Evolutionary conservation across 2,888 invertebrate species (phyloP), one percentile per base, ranked within the genome.

Genomic region (Trichogramma dendrolimi): DNA sequence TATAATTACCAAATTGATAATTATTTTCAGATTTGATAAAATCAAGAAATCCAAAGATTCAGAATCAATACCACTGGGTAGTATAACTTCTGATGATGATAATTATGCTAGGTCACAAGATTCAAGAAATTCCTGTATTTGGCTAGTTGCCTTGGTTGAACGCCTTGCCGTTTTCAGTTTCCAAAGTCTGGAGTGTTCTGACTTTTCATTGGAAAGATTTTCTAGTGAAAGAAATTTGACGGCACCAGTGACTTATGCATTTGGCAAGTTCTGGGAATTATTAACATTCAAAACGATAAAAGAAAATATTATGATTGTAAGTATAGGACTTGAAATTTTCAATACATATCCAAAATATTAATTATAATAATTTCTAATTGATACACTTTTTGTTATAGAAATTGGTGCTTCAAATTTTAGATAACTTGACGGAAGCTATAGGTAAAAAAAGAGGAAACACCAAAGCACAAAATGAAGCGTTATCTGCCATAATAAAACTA

Each of bases 401-500:
- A 84, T 90, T 92, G 80, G 91, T 96, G 70, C 91, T 95, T 66
- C 87, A 89, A 73, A 87, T 95, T 74, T 82, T 97, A 75, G 94
- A 96, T 77, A 91, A 92, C 80, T 83, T 97, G 74, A 93, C 95
- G 38, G 96, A 97, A 79, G 96, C 96, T 67, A 96, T 97, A 78
- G 80, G 97, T 63, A 97, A 97, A 78, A 90, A 93, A 71, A 97
- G 97, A 81, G 94, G 95, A 4, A 94, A 96, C 76, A 91, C 90
- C 75, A 96, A 96, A 80, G 92, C 92, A 67, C 96, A 96, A 81
- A 96, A 94, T 79, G 97, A 97, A 81, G 92, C 94, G 56, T 90
- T 97, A 69, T 94, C 96, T 66, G 91, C 93, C 69, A 92, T 97
- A 77, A 93, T 97, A 67, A 92, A 94, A 81, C 90, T 93, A 47